A percentile compares a stretch with the other conserved stretches of the same genome.
phyloP scores from a whole-genome alignment of 2,888 invertebrate genomes.

The Agriopis marginaria region DNA sequence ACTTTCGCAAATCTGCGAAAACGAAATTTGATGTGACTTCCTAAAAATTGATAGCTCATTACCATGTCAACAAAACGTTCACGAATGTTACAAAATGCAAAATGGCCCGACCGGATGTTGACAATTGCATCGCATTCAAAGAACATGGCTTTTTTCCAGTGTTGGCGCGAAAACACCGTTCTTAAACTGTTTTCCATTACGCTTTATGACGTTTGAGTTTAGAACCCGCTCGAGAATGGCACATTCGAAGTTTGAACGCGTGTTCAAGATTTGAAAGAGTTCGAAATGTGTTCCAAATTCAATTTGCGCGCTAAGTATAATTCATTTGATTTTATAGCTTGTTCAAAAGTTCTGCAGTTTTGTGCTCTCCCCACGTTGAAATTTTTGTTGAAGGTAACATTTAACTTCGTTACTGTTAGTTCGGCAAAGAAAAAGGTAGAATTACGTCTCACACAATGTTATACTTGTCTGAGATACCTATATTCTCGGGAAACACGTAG shows the following conservation, averaged over 20 bases:
- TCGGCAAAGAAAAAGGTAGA: too few relatives aligned
- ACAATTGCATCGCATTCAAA: slow-evolving; percentile 69
- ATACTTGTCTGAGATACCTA: neutral
- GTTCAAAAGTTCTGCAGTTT: neutral
- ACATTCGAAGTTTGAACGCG: slow-evolving; percentile 53
- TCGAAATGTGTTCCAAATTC: slow-evolving; percentile 49
- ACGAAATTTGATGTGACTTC: slow-evolving; percentile 45
- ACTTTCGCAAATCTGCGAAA: slow-evolving; percentile 5
- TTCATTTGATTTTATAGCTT: slow-evolving; percentile 15
- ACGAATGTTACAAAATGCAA: slow-evolving; percentile 75
- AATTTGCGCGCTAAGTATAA: slow-evolving; percentile 46
- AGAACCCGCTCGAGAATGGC: slow-evolving; percentile 65
- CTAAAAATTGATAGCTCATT: slow-evolving; percentile 75
- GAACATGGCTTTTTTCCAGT: slow-evolving; percentile 19
- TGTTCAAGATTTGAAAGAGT: slow-evolving; percentile 43
- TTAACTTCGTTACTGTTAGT: neutral
- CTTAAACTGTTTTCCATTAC: slow-evolving; percentile 82
- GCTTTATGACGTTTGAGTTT: slow-evolving; percentile 76
- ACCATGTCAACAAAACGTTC: slow-evolving; percentile 67
- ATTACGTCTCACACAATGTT: neutral
- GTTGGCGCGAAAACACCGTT: slow-evolving; percentile 49
- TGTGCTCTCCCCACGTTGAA: neutral
- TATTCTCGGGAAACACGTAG: neutral
- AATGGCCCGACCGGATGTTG: slow-evolving; percentile 76
- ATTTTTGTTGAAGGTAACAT: too few relatives aligned